Percentiles rank a stretch among this genome's conserved stretches.
Evolutionary conservation across 1,140 invertebrate species (phyloP).

Genomic region (Polyergus mexicanus): DNA sequence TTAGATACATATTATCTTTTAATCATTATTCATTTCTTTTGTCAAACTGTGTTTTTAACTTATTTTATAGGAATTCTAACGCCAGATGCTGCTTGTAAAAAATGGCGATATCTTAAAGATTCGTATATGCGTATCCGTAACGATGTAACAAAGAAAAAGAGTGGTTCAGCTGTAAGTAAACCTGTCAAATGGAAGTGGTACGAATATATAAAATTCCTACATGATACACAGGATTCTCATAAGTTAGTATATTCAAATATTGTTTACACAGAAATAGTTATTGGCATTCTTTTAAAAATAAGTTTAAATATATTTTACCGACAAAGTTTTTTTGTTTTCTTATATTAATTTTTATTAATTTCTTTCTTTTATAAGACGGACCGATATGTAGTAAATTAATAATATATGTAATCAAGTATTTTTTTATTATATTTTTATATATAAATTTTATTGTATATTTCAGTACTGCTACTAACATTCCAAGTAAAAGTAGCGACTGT

Average conservation of each 20-base stretch:
- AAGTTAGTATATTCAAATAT: constrained; percentile 26
- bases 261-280: background rate
- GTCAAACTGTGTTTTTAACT: background rate
- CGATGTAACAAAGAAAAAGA: constrained; percentile 3
- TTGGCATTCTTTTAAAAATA: constrained; percentile 7
- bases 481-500: background rate
- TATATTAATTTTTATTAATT: too few relatives aligned
- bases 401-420: background rate
- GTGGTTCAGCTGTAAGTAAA: constrained; percentile 8
- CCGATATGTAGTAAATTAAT: too few relatives aligned
- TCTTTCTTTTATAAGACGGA: too few relatives aligned
- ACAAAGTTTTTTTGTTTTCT: too few relatives aligned
- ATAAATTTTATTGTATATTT: constrained; percentile 1
- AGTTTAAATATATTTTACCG: background rate
- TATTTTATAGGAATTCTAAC: constrained; percentile 35
- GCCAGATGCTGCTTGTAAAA: constrained; percentile 22
- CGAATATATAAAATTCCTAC: constrained; percentile 6
- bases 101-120: constrained; percentile 26
- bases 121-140: constrained; percentile 21
- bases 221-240: constrained; percentile 6
- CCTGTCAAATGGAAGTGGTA: constrained; percentile 25
- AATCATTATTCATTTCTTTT: background rate
- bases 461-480: constrained; percentile 24
- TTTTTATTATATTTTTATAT: constrained; percentile 10
- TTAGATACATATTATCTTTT: background rate